Percentiles rank a stretch among this genome's conserved stretches.
Evolutionary conservation across 2,797 vertebrate species (phyloP).

Genomic region (Gallinago stenura): DNA sequence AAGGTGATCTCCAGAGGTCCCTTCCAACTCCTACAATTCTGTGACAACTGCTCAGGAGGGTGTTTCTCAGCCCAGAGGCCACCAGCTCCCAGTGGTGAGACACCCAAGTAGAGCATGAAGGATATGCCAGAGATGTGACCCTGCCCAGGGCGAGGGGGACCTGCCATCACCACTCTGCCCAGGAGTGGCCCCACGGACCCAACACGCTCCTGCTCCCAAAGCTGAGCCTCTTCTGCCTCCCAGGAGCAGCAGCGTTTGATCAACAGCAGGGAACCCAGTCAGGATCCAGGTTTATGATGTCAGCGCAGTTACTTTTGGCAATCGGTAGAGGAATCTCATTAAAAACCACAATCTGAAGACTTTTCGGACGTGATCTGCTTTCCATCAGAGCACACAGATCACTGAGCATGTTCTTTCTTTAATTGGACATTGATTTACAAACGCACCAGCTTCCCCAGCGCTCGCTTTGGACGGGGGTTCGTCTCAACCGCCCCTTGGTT

Average conservation of each 20-base stretch:
- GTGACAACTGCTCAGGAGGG: background rate
- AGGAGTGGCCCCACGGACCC: background rate
- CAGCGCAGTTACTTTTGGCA: background rate
- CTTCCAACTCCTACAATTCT: no score
- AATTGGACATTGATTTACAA: background rate
- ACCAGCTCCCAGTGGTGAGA: background rate
- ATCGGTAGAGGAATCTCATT: background rate
- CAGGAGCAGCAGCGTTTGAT: background rate
- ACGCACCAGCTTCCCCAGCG: background rate
- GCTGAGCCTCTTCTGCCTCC: background rate
- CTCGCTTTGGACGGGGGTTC: background rate
- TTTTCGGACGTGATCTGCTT: background rate
- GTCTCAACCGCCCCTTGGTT: background rate
- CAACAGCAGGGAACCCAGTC: background rate
- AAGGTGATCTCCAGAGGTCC: no score
- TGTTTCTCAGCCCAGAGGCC: background rate
- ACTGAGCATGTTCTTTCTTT: background rate
- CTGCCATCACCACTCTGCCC: fast-evolving
- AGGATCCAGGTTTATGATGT: background rate
- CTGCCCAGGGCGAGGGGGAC: background rate
- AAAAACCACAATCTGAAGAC: background rate
- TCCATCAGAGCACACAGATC: background rate
- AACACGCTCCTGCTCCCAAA: background rate
- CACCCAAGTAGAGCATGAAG: background rate
- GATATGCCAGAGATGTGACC: background rate